Evolutionary conservation across 2,888 invertebrate species (phyloP), one percentile per base, ranked within the genome.

Genomic region (Hemithea aestivaria): DNA sequence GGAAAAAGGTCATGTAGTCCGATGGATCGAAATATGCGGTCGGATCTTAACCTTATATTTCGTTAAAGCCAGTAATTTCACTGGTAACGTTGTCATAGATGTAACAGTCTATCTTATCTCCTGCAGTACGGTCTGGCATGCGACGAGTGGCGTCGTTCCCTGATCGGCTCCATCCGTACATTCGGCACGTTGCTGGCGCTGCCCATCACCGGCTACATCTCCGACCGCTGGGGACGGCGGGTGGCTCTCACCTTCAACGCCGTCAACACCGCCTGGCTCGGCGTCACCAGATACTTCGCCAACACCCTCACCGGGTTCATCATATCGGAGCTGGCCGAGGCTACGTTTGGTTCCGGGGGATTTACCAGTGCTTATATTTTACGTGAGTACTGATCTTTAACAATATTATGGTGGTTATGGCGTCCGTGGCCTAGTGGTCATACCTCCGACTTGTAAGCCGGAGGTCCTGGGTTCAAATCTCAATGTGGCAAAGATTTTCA

Each of bases 161-260:
- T 94, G 45, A 91, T 93, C 24, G 94, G 94, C 0, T 91, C 93
- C 1, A 74, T 92, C 7, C 90, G 93, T 42, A 92, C 91, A 29
- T 53, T 91, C 21, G 93, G 93, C 11, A 90, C 91, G 40, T 89
- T 93, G 56, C 66, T 90, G 29, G 92, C 92, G 1, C 80, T 93
- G 45, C 91, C 92, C 7, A 76, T 93, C 48, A 89, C 91, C 0
- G 94, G 94, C 25, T 88, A 88, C 53, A 66, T 93, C 24, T 93
- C 94, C 1, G 94, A 94, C 77, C 90, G 89, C 87, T 94, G 88
- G 78, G 93, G 93, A 1, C 83, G 93, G 29, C 88, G 90, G 46
- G 74, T 87, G 1, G 83, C 90, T 1, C 79, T 92, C 41, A 76
- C 89, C 22, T 60, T 88, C 51, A 89, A 89, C 45, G 88, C 90